Conservation (phyloP, 2,113 vertebrate species). For the Halcyon malimbica region DNA sequence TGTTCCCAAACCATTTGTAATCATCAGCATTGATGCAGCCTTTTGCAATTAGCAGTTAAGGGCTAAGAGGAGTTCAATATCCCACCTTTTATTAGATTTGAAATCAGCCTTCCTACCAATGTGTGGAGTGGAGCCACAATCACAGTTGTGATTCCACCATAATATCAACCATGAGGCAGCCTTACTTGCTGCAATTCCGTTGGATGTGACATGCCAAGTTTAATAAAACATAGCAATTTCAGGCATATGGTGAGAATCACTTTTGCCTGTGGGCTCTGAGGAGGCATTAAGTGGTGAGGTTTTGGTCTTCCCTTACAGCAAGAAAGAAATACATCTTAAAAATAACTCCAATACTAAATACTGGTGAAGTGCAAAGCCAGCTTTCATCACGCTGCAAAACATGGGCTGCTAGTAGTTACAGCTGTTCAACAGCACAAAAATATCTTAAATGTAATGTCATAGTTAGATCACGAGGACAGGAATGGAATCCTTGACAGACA, state of each 20-base stretch:
- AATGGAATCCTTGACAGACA: not conserved
- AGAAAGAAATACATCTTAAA: not conserved
- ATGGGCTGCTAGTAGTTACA: not conserved
- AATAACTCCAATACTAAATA: not conserved
- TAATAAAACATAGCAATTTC: conserved; percentile 17
- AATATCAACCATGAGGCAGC: not conserved
- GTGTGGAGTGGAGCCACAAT: fast-evolving
- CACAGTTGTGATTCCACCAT: fast-evolving
- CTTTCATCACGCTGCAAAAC: not conserved
- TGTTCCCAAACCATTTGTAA: not conserved
- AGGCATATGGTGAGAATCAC: not conserved
- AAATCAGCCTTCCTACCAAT: conserved; percentile 9
- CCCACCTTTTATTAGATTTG: not conserved
- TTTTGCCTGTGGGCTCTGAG: conserved; percentile 1
- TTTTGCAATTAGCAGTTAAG: not conserved
- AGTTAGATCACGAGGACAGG: fast-evolving
- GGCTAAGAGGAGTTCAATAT: not conserved
- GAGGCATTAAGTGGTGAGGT: not conserved
- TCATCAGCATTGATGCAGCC: not conserved
- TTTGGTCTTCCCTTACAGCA: conserved; percentile 31
- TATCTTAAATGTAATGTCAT: not conserved
- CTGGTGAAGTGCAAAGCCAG: not conserved
- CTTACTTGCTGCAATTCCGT: not conserved
- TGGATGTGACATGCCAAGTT: not conserved
- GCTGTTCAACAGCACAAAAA: not conserved